Percentiles rank a stretch among this genome's conserved stretches.
Conservation (phyloP, 2,113 vertebrate species). For the Coturnix japonica region DNA sequence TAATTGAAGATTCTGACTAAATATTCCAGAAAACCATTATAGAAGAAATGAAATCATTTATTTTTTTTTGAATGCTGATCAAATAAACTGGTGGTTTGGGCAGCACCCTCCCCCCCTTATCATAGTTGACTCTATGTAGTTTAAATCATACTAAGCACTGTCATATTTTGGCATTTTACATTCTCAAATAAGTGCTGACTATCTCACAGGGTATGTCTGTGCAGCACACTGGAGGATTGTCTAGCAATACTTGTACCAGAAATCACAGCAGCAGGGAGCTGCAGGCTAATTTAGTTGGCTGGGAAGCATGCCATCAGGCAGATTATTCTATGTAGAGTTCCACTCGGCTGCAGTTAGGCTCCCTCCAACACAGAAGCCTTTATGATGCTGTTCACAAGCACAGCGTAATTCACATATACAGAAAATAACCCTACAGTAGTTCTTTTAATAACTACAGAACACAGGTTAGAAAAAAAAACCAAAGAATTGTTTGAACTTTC, state of each 20-base stretch:
- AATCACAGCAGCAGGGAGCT: conserved; percentile 14
- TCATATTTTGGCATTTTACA: neutral
- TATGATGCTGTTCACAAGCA: neutral
- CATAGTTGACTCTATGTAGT: neutral
- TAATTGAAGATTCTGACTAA: neutral
- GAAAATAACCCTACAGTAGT: neutral
- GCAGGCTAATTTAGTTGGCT: conserved; percentile 16
- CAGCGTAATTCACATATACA: neutral
- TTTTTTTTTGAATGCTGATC: neutral
- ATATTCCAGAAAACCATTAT: neutral
- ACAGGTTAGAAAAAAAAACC: neutral
- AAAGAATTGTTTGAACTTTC: neutral
- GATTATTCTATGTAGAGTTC: neutral
- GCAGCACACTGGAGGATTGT: neutral
- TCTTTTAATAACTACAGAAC: neutral
- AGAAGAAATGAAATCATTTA: neutral
- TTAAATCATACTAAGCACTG: conserved; percentile 1
- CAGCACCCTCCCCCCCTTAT: neutral
- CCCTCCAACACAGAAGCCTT: neutral
- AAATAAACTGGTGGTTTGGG: neutral
- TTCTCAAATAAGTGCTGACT: neutral
- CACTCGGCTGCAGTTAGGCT: neutral
- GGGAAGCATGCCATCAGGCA: neutral
- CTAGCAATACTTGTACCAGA: neutral
- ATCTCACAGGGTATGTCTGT: neutral